Percentiles rank a stretch among this genome's conserved stretches.
Conservation (phyloP, 2,888 invertebrate species). For the Endotricha flammealis region DNA sequence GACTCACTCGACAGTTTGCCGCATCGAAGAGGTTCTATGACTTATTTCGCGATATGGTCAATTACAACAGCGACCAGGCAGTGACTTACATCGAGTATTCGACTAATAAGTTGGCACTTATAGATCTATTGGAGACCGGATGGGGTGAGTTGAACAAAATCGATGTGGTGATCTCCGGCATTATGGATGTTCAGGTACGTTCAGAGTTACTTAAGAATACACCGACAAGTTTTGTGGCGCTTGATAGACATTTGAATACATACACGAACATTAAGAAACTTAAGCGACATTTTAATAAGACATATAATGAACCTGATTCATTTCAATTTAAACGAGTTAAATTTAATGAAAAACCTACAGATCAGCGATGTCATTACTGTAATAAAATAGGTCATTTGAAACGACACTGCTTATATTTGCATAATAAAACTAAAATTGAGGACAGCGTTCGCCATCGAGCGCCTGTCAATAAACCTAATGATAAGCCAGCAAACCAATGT, state of each 20-base stretch:
- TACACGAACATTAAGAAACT: no score
- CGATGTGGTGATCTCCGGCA: no score
- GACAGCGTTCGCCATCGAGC: background rate
- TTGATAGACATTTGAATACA: no score
- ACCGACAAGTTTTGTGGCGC: no score
- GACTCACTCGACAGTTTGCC: slow-evolving; percentile 11
- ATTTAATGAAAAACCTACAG: background rate
- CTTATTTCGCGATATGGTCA: slow-evolving; percentile 15
- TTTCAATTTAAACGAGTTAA: background rate
- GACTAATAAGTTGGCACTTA: no score
- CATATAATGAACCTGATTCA: background rate
- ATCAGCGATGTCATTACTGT: slow-evolving; percentile 6
- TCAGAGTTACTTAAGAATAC: no score
- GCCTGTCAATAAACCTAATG: background rate
- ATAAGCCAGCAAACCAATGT: background rate
- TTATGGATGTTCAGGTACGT: no score
- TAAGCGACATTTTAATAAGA: slow-evolving; percentile 7
- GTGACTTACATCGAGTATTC: no score
- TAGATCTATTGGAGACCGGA: no score
- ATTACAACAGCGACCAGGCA: slow-evolving; percentile 18
- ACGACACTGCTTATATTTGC: background rate
- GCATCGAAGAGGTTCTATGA: slow-evolving; percentile 13
- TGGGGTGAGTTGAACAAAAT: no score
- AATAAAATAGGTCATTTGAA: slow-evolving; percentile 2
- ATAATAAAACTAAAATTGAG: background rate